Evolutionary conservation across 2,888 invertebrate species (phyloP).

Genomic region (Salticus scenicus): DNA sequence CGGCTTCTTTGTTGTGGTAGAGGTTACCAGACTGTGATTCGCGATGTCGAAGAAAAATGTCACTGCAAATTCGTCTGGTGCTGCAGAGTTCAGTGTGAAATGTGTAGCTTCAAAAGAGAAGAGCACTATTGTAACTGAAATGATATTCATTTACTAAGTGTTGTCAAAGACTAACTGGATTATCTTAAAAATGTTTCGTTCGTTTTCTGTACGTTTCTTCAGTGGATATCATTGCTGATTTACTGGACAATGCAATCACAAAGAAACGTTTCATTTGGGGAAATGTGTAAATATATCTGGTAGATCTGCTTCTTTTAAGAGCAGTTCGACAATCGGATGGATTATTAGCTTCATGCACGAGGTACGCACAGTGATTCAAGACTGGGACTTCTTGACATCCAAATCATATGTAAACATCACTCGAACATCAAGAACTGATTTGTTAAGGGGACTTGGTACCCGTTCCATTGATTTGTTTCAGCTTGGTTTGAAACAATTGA

Average conservation of each 20-base stretch:
- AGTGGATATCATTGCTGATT: not conserved
- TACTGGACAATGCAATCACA: not conserved
- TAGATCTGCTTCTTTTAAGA: conserved; percentile 15
- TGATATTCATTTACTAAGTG: conserved; percentile 5
- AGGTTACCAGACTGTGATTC: conserved; percentile 88
- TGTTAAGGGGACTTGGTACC: too few species aligned
- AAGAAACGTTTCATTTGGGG: not conserved
- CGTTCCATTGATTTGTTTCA: too few species aligned
- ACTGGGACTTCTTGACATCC: not conserved
- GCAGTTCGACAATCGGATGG: conserved; percentile 44
- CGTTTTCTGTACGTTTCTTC: not conserved
- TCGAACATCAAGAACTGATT: too few species aligned
- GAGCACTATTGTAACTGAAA: conserved; percentile 89
- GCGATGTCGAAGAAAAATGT: conserved; percentile 90
- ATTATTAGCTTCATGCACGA: conserved; percentile 23
- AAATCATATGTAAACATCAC: not conserved
- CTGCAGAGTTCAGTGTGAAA: conserved; percentile 89
- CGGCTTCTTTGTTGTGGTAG: conserved; percentile 90
- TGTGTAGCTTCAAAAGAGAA: conserved; percentile 86
- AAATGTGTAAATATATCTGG: not conserved
- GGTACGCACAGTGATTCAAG: conserved; percentile 28
- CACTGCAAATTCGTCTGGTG: conserved; percentile 94
- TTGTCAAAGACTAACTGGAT: not conserved
- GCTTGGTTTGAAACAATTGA: too few species aligned
- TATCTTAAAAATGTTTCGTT: not conserved